Base-by-base conservation (phyloP, 2,888 invertebrate genomes). In the Emmelina monodactyla region DNA sequence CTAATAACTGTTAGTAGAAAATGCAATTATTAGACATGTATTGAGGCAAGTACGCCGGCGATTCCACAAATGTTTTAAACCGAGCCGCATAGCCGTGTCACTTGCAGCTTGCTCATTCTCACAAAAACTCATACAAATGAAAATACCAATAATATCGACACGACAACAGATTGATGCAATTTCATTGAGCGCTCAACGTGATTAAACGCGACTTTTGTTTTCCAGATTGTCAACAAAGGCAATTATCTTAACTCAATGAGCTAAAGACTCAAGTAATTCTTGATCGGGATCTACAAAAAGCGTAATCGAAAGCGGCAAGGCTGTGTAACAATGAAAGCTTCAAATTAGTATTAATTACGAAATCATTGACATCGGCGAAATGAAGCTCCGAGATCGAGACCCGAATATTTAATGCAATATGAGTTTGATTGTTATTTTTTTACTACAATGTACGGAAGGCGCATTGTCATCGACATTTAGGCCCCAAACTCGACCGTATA, bases 131-230 rank as follows among this genome's bases (percentile, higher is more conserved):
- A 44, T 50, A 55, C 59, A 60, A 64, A 70, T 70, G 71, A 72
- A 70, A 70, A 73, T 78, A 55, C 68, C 67, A 51, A 60, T 61
- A 68, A 73, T 75, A 62, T 61, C 66, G 45, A 56, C 70, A 70
- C 72, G 11, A 76, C 55, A 64, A 59, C 57, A 62, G 64, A 72
- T 67, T 66, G 70, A 66, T 62, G 70, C 70, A 70, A 71, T 76
- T 72, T 72, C 71, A 73, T 71, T 72, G 72, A 76, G 62, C 52
- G 64, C 55, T 56, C 75, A 67, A 78, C 78, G 78, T 78, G 78
- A 75, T 66, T 61, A 65, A 64, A 69, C 71, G 76, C 61, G 43
- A 55, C 43, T 43, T 49, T 37, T 44, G 39, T 44, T 41, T 54
- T n/a, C 25, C 25, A 25, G n/a, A n/a, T n/a, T n/a, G n/a, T n/a